Percentiles rank a stretch among this genome's conserved stretches.
Conservation (phyloP, 2,888 invertebrate genomes). For the Netelia inedita region DNA sequence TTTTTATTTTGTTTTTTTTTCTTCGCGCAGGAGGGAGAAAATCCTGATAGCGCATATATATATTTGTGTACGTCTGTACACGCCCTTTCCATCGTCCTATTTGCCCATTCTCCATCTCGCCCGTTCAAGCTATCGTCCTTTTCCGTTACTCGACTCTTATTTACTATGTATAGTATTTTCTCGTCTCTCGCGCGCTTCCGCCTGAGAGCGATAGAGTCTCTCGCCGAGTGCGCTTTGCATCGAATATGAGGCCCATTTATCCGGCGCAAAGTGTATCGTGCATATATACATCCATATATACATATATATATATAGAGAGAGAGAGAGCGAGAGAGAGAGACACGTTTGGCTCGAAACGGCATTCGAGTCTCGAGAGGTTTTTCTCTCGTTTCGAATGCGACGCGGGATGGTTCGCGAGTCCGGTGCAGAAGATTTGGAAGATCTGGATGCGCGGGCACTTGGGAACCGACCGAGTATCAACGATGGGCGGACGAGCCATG, state of each 20-base stretch:
- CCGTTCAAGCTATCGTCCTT: constrained; percentile 6
- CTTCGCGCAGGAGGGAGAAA: background rate
- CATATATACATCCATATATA: constrained; percentile 18
- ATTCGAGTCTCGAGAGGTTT: constrained; percentile 62
- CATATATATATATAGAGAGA: background rate
- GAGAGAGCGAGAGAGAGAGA: too few species aligned
- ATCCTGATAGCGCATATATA: too few species aligned
- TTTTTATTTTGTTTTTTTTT: background rate
- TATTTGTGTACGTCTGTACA: background rate
- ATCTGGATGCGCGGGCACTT: constrained; percentile 55
- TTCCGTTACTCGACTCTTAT: constrained; percentile 21
- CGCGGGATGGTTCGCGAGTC: constrained; percentile 30
- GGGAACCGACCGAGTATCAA: constrained; percentile 54
- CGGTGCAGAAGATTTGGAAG: constrained; percentile 55
- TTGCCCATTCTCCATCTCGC: constrained; percentile 4
- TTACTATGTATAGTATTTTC: constrained; percentile 47
- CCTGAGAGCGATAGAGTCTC: constrained; percentile 53
- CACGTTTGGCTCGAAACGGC: background rate
- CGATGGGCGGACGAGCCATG: constrained; percentile 37
- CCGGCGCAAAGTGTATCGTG: constrained; percentile 44
- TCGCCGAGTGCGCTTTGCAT: constrained; percentile 67
- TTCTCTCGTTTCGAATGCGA: constrained; percentile 61
- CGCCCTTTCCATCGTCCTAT: constrained; percentile 36
- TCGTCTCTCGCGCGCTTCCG: constrained; percentile 46
- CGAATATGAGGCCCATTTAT: constrained; percentile 69